Conservation (phyloP, 1,140 invertebrate species). For the Gonatopus flavifemur region DNA sequence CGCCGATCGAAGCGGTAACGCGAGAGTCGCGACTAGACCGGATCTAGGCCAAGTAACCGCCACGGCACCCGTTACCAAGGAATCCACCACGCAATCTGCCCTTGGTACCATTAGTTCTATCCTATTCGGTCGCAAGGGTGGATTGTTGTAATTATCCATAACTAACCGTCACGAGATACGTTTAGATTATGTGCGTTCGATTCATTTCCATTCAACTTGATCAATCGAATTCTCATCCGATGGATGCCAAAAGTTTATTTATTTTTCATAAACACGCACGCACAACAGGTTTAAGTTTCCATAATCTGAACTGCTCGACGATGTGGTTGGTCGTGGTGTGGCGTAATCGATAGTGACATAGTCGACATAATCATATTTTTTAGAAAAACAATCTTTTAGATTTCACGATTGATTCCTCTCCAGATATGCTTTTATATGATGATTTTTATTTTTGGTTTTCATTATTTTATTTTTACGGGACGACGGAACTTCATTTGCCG, state of each 20-base stretch:
- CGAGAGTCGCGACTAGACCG: slow-evolving; percentile 57
- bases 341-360: no score
- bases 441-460: no score
- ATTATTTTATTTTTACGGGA: no score
- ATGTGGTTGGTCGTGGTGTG: background rate
- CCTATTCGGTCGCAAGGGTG: slow-evolving; percentile 80
- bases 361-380: no score
- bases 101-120: slow-evolving; percentile 78
- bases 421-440: no score
- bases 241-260: slow-evolving; percentile 1
- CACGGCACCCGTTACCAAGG: slow-evolving; percentile 50
- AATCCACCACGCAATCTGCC: slow-evolving; percentile 61
- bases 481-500: no score
- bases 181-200: background rate
- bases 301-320: background rate
- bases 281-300: background rate
- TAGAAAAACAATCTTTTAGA: no score
- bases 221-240: background rate
- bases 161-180: background rate
- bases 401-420: no score
- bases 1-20: no score
- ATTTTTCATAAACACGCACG: background rate
- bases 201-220: slow-evolving; percentile 5
- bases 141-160: slow-evolving; percentile 65
- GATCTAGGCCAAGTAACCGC: slow-evolving; percentile 64